Conservation (phyloP, 2,888 invertebrate genomes). For the Dichetophora obliterata region DNA sequence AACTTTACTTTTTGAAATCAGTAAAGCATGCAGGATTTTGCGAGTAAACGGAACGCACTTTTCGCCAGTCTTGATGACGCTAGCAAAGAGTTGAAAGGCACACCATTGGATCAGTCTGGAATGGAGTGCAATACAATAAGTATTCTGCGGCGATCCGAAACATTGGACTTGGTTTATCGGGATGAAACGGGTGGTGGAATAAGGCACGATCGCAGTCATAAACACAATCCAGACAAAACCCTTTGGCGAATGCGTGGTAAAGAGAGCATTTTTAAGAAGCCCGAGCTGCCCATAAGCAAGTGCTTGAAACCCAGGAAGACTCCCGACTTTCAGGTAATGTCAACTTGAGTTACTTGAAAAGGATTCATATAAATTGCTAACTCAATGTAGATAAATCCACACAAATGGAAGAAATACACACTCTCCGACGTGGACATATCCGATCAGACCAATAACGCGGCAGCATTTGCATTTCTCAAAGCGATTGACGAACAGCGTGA, state of each 20-base stretch:
- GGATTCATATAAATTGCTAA: neutral
- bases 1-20: neutral
- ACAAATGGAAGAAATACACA: slow-evolving; percentile 86
- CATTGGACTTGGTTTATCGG: slow-evolving; percentile 56
- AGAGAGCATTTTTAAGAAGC: slow-evolving; percentile 85
- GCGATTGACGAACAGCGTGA: slow-evolving; percentile 75
- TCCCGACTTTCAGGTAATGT: slow-evolving; percentile 70
- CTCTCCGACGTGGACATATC: slow-evolving; percentile 87
- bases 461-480: slow-evolving; percentile 82
- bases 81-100: slow-evolving; percentile 72
- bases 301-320: slow-evolving; percentile 72
- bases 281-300: slow-evolving; percentile 75
- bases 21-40: slow-evolving; percentile 68
- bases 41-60: slow-evolving; percentile 77
- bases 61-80: slow-evolving; percentile 79
- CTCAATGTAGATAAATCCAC: slow-evolving; percentile 76
- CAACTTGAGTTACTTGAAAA: neutral
- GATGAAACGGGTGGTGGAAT: neutral
- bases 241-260: slow-evolving; percentile 66
- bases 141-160: slow-evolving; percentile 68
- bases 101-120: slow-evolving; percentile 62
- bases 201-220: slow-evolving; percentile 35
- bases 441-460: slow-evolving; percentile 81
- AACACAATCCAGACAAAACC: slow-evolving; percentile 47
- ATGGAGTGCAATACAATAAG: slow-evolving; percentile 54